Base-by-base conservation (phyloP, 2,113 vertebrate genomes). In the Dasyurus viverrinus region DNA sequence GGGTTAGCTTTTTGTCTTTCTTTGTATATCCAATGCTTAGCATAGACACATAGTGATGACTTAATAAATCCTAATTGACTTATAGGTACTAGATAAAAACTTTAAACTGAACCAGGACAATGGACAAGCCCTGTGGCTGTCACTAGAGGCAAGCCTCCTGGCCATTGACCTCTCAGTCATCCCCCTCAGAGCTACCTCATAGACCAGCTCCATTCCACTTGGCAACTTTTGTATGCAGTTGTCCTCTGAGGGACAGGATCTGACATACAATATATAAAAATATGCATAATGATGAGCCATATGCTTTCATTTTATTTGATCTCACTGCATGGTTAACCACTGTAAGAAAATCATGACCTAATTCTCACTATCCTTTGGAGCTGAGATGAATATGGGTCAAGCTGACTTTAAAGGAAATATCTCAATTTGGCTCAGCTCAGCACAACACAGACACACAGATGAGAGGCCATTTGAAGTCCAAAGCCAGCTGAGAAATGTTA, bases 241-340 rank as follows among this genome's bases (percentile, higher is more conserved):
- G 55, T 47, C 55, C 42, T 6, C 22, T 27, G 50, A 0, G 68
- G 0, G 0, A n/a, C 0, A 60, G n/a, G 36, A 93, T 27, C 0
- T 47, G 30, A 90, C n/a, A 48, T 26, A 3, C 27, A 36, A 8
- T 0, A 54, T 42, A n/a, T 24, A 90, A 52, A 53, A 93, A 90
- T 57, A 7, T 54, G 7, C 30, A 2, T 54, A n/a, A 30, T 50
- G 90, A 76, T 16, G 57, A 90, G 91, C 52, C 53, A 89, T 24
- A 54, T 10, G 46, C 23, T 89, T 47, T 23, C 92, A 14, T 14
- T 3, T 3, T 22, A 2, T 27, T 92, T 84, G 54, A 48, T 57
- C 27, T 0, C n/a, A 11, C 89, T 12, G 90, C 93, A 68, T n/a
- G 7, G 19, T 53, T 19, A 94, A 27, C 84, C 55, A 27, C 50